Evolutionary conservation across 2,888 invertebrate genomes (phyloP), one percentile per base, ranked within the genome.

Genomic region (Caenorhabditis afra): DNA sequence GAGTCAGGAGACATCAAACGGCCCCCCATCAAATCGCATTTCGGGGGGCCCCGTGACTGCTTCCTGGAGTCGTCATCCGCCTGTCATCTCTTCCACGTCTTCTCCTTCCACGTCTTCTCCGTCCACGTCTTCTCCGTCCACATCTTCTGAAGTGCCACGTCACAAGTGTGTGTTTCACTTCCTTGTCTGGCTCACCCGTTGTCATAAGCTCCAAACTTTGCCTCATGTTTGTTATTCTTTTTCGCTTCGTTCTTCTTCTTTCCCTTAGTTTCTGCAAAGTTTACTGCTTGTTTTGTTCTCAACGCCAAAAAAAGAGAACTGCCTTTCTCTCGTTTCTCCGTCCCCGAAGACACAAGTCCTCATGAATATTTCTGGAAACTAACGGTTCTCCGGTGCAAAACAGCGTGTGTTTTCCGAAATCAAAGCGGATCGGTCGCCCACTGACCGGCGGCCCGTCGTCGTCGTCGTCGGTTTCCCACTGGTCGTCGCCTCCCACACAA

Each of bases 11-110:
- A 16, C 11, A 66, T 22, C 39, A 29, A 29, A 29, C 11, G 7
- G 20, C 37, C 14, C 20, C 16, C 47, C 39, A 50, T 59, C 47
- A 64, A 73, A 73, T 73, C 73, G 73, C 73, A 73, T 64, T 73
- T 73, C 16, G 23, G 20, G 16, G 22, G 22, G 45, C 49, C n/a
- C 49, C 62, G 64, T 73, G 64, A 73, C 58, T 18, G 47, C 64
- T 73, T 73, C 64, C 64, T 58, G 47, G 49, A 64, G 49, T 35
- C 61, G 55, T 58, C 47, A 64, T 58, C 29, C 61, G 41, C 8
- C 35, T 37, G 41, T 22, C 55, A 45, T 50, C 70, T n/a, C 47
- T 12, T 45, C n/a, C n/a, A n/a, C n/a, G n/a, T 45, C 59, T 23
- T 22, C n/a, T 45, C 22, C 29, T 37, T 12, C 55, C 11, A 39